Conservation (phyloP, 2,797 vertebrate species). For the Tarsius wallacei region DNA sequence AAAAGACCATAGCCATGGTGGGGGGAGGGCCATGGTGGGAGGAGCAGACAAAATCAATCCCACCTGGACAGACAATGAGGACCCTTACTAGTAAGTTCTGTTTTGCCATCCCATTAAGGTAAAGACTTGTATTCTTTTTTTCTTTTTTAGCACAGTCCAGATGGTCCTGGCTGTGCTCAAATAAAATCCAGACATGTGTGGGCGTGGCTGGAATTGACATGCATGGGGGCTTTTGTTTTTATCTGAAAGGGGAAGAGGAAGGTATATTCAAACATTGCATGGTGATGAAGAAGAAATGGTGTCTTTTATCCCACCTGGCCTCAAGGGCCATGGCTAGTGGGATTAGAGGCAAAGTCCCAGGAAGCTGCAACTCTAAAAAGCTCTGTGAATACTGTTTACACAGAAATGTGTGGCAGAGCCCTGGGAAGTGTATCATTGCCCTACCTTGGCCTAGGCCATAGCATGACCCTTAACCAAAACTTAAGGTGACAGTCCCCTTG, state of each 20-base stretch:
- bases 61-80: background rate
- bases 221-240: background rate
- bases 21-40: too few relatives aligned
- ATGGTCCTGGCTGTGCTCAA: background rate
- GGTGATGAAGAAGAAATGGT: background rate
- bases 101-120: background rate
- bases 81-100: background rate
- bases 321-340: background rate
- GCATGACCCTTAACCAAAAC: background rate
- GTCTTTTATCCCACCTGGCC: background rate
- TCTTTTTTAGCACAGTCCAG: background rate
- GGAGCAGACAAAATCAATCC: background rate
- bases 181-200: background rate
- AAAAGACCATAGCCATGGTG: background rate
- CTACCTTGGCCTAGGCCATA: background rate
- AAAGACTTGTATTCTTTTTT: background rate
- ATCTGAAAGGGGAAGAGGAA: background rate
- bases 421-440: background rate
- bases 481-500: background rate
- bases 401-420: background rate
- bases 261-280: background rate
- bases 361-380: background rate
- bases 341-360: background rate
- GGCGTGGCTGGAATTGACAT: background rate
- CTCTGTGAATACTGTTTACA: background rate